Evolutionary conservation across 2,113 vertebrate species (phyloP).

Genomic region (Silurus glanis): DNA sequence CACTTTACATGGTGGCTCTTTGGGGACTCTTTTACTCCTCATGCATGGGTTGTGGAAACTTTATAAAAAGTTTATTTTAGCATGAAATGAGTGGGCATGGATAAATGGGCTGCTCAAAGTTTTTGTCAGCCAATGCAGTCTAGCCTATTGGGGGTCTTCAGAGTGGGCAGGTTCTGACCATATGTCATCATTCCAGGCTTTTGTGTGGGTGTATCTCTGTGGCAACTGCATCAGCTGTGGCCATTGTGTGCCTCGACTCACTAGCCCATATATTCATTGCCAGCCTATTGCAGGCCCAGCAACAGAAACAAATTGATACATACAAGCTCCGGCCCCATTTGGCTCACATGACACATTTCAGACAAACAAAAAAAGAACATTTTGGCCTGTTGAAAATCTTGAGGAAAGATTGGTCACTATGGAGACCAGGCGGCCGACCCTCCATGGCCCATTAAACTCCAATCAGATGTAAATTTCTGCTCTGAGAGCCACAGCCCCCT

Average conservation of each 20-base stretch:
- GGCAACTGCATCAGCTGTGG: constrained; percentile 82
- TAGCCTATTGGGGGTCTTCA: constrained; percentile 74
- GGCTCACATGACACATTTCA: constrained; percentile 79
- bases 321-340: constrained; percentile 77
- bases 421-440: constrained; percentile 75
- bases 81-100: constrained; percentile 74
- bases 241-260: constrained; percentile 78
- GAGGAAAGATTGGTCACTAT: constrained; percentile 83
- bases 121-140: constrained; percentile 70
- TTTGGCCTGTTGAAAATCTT: constrained; percentile 87
- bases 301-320: constrained; percentile 97
- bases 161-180: constrained; percentile 82
- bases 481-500: constrained; percentile 66
- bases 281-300: constrained; percentile 67
- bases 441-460: constrained; percentile 86
- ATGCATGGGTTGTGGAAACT: constrained; percentile 73
- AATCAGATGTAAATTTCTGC: constrained; percentile 88
- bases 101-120: constrained; percentile 68
- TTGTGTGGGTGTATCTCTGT: constrained; percentile 80
- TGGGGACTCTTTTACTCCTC: constrained; percentile 68
- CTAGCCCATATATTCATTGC: constrained; percentile 88
- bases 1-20: constrained; percentile 74
- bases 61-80: constrained; percentile 83
- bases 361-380: constrained; percentile 83
- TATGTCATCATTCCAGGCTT: constrained; percentile 87